Evolutionary conservation across 2,888 invertebrate genomes (phyloP), one percentile per base, ranked within the genome.

Genomic region (Nemotelus pantherinus): DNA sequence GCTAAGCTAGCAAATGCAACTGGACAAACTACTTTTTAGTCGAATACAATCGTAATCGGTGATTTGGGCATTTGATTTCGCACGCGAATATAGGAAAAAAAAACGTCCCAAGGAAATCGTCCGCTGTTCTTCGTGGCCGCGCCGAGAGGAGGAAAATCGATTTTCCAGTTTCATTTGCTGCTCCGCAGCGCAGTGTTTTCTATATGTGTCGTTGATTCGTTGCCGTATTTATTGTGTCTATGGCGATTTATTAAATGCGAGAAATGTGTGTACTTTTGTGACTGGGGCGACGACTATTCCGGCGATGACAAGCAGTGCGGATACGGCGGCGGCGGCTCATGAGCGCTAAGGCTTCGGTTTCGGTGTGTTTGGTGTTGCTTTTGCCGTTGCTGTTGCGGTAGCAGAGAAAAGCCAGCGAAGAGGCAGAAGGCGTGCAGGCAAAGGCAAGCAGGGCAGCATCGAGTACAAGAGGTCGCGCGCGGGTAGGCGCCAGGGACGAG

Each of bases 121-220:
- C 41, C 70, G 53, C 70, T 50, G 5, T 55, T 70, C 55, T 47
- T 48, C 68, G 50, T 68, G 68, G 53, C 39, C 68, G 68, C 68
- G 68, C 45, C 53, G 45, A 53, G 67, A 77, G 77, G 68, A 68
- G 74, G 77, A 79, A 79, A 79, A 79, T 79, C 79, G 79, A 79
- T 79, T 79, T 79, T 79, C 79, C 79, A 79, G 77, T 70, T 79
- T 78, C 43, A 48, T 48, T 67, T 48, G 67, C 67, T 67, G 64
- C 50, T 50, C 50, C 50, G 67, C 50, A 25, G n/a, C 55, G 45
- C 41, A 39, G 7, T 41, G 25, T 50, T 53, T 41, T 55, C 25
- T 60, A 44, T 58, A n/a, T 72, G 63, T 74, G 60, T 72, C 72
- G 72, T 72, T 68, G 68, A 68, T 68, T 68, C 50, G 68, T 43